A percentile compares a stretch with the other conserved stretches of the same genome.
Evolutionary conservation across 2,113 vertebrate species (phyloP).

Genomic region (Brachyistius frenatus): DNA sequence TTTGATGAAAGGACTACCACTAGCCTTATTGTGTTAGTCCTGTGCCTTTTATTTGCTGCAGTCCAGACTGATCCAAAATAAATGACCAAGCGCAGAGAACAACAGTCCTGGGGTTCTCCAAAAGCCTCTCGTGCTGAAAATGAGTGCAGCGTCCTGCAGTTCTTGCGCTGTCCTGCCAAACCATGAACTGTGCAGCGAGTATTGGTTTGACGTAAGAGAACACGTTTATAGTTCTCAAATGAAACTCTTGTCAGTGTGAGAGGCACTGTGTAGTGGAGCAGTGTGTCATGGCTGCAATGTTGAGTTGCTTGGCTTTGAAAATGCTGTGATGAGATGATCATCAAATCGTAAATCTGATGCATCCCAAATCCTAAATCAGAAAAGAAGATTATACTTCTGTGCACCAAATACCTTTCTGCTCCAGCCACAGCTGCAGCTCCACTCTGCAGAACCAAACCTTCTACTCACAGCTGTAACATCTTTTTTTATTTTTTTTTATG

Average conservation of each 20-base stretch:
- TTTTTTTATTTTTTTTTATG: neutral
- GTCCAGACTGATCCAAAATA: conserved; percentile 72
- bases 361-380: conserved; percentile 72
- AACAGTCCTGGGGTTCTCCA: conserved; percentile 50
- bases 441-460: neutral
- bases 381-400: conserved; percentile 74
- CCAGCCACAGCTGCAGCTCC: conserved; percentile 38
- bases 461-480: conserved; percentile 4
- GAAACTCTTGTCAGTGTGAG: neutral
- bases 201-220: neutral
- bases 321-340: conserved; percentile 32
- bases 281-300: neutral
- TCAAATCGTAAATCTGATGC: conserved; percentile 62
- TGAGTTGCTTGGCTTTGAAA: conserved; percentile 5
- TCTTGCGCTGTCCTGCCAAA: conserved; percentile 1
- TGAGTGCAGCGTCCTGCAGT: conserved; percentile 26
- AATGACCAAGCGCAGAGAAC: conserved; percentile 49
- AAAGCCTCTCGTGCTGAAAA: conserved; percentile 18
- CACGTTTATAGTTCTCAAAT: neutral
- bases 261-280: neutral
- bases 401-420: conserved; percentile 57
- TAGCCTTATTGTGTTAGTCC: conserved; percentile 47
- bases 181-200: conserved; percentile 4
- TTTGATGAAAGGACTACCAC: conserved; percentile 36
- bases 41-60: conserved; percentile 68